phyloP scores from a whole-genome alignment of 2,797 vertebrate genomes.

The Pantherophis alleghaniensis region DNA sequence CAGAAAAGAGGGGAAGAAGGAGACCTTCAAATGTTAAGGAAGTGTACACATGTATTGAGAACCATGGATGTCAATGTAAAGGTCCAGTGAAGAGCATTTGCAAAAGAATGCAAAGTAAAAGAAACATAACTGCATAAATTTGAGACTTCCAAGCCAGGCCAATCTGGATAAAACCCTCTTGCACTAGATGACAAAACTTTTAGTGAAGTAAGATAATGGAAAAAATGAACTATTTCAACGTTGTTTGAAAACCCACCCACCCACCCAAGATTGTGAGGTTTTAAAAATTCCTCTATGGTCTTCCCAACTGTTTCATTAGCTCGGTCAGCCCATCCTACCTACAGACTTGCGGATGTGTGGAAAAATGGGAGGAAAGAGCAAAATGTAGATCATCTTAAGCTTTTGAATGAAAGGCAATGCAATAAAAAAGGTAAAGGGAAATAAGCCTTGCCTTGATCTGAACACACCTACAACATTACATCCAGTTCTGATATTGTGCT shows the following conservation, averaged over 20 bases:
- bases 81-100: not conserved
- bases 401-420: not conserved
- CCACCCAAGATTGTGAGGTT: not conserved
- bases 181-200: not conserved
- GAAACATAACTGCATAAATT: not conserved
- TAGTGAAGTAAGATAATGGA: not conserved
- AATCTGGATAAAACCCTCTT: not conserved
- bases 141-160: not conserved
- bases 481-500: not conserved
- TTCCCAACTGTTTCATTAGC: not conserved
- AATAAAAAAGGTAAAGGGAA: not conserved
- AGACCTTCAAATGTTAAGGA: not conserved
- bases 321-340: not conserved
- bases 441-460: not conserved
- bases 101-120: not conserved
- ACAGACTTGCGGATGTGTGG: not conserved
- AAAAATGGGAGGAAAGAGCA: not conserved
- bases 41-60: not conserved
- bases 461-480: not conserved
- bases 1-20: not conserved
- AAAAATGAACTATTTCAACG: not conserved
- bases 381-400: not conserved
- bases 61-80: not conserved
- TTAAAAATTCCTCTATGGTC: not conserved
- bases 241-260: not conserved